Percentiles rank a stretch among this genome's conserved stretches.
Conservation (phyloP, 2,888 invertebrate species). For the Julus scandinavius region DNA sequence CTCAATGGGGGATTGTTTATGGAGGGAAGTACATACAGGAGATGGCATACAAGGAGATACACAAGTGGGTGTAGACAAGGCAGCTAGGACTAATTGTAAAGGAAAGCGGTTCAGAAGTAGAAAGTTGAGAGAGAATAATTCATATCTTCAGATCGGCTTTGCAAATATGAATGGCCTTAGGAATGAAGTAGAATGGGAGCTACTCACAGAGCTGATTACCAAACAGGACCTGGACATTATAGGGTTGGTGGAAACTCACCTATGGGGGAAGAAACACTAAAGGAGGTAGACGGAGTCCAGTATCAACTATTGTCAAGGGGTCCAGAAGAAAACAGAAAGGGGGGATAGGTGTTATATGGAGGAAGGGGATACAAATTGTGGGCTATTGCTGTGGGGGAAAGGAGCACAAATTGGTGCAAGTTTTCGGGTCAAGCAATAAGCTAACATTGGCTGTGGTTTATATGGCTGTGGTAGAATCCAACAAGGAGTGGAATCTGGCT, state of each 20-base stretch:
- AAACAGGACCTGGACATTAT: not conserved
- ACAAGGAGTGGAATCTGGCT: not conserved
- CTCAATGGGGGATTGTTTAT: no score
- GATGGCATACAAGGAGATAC: no score
- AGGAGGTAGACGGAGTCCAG: not conserved
- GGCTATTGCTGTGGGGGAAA: no score
- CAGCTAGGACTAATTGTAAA: no score
- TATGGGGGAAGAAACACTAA: not conserved
- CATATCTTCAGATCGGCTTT: not conserved
- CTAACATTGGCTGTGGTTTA: no score
- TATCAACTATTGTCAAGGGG: not conserved
- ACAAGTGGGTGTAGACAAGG: no score
- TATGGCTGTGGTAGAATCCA: not conserved
- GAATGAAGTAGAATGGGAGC: no score
- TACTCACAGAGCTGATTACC: no score
- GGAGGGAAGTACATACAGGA: no score
- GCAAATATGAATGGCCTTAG: not conserved
- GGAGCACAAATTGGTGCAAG: no score
- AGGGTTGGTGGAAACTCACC: not conserved
- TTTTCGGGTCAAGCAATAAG: no score
- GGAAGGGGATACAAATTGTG: not conserved
- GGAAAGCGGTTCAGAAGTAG: not conserved
- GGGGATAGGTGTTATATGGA: not conserved
- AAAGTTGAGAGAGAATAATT: not conserved
- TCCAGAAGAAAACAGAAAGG: not conserved